phyloP scores from a whole-genome alignment of 2,113 vertebrate genomes.

The Zosterops japonicus region DNA sequence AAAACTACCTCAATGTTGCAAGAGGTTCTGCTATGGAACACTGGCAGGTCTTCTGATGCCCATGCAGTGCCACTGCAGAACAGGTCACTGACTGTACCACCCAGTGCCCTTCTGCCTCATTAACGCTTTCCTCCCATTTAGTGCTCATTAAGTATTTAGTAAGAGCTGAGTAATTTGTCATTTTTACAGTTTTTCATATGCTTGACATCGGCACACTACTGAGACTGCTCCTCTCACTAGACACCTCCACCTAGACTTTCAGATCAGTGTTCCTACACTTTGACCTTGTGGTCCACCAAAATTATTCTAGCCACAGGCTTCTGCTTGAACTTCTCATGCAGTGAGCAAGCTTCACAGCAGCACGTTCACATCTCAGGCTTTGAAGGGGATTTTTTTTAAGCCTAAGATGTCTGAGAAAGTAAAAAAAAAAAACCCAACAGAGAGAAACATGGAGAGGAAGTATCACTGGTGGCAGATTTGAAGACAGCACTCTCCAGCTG shows the following conservation, averaged over 20 bases:
- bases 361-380: background rate
- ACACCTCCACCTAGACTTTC: background rate
- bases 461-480: background rate
- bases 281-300: background rate
- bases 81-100: background rate
- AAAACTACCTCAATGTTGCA: background rate
- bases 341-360: background rate
- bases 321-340: background rate
- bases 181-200: background rate
- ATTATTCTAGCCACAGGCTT: background rate
- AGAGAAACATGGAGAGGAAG: background rate
- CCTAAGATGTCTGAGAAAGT: background rate
- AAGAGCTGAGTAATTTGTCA: background rate
- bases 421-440: background rate
- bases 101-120: background rate
- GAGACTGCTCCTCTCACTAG: background rate
- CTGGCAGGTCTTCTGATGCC: rapidly evolving
- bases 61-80: background rate
- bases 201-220: background rate
- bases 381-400: background rate
- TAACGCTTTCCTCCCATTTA: background rate
- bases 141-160: background rate
- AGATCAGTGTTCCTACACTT: background rate
- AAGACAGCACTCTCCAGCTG: background rate
- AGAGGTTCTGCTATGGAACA: background rate